These are phyloP conservation scores for Microctonus brassicae DNA, from an alignment of 2,888 invertebrate species.

Conservation along the genomic window DNA sequence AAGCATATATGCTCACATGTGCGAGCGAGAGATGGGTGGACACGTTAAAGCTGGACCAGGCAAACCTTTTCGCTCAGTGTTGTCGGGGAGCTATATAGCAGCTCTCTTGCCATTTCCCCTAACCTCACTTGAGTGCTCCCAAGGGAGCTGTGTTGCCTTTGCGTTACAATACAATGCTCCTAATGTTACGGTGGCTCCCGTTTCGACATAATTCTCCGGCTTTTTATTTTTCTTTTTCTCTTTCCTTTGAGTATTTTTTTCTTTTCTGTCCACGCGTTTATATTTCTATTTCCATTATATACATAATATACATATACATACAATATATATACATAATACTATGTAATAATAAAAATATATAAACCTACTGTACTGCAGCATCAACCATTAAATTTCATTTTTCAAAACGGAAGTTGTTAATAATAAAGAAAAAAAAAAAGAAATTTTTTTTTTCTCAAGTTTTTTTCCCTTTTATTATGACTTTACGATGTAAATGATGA, in stretches of 20 bases:
- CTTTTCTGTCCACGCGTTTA: not conserved
- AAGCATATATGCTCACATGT: not conserved
- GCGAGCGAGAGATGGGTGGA: not conserved
- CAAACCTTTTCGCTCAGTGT: slow-evolving; percentile 35
- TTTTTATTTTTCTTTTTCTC: slow-evolving; percentile 29
- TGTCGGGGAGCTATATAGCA: slow-evolving; percentile 40
- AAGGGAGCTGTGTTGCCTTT: slow-evolving; percentile 61
- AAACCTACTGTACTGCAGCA: no score
- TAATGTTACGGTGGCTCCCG: slow-evolving; percentile 69
- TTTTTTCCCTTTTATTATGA: not conserved
- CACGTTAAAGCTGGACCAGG: slow-evolving; percentile 24
- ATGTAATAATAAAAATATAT: not conserved
- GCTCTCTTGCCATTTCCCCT: slow-evolving; percentile 18
- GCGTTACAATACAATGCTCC: slow-evolving; percentile 68
- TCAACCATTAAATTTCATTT: slow-evolving; percentile 1
- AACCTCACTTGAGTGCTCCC: slow-evolving; percentile 50
- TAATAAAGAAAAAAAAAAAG: not conserved
- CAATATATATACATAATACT: no score
- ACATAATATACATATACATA: no score
- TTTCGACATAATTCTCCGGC: slow-evolving; percentile 68
- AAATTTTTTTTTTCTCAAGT: not conserved
- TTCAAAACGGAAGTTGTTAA: not conserved
- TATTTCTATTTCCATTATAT: no score
- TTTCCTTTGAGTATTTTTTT: not conserved
- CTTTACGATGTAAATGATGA: slow-evolving; percentile 62